Evolutionary conservation across 2,797 vertebrate species (phyloP), one percentile per base, ranked within the genome.

Genomic region (Anableps anableps): DNA sequence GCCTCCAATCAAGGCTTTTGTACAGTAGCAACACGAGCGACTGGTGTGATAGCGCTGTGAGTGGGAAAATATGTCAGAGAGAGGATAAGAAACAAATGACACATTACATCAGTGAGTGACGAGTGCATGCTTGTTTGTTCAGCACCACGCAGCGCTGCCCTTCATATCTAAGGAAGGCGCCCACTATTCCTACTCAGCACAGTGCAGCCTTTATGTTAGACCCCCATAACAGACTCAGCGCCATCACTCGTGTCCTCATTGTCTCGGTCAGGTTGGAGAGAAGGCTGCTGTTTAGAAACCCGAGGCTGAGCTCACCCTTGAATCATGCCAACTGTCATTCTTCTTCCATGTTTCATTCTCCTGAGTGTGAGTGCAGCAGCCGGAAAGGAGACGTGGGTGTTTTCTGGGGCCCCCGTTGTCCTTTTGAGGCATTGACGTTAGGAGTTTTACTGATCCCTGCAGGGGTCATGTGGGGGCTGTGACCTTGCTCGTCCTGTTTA

Each of bases 201-300:
- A 94, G 92, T 88, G 89, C 78, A 53, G 76, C 86, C 92, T 92
- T 92, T 93, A 93, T 91, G 41, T 82, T 82, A 84, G 77, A 58
- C n/a, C 79, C 26, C 81, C 80, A 86, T 92, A 89, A 90, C 89
- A 85, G 90, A 89, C 92, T 89, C 86, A 88, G 87, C 88, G 89
- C 90, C 89, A 93, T 91, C 89, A 81, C 91, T 91, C 93, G 87
- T 93, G 94, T 92, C 92, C 91, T 94, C 87, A 92, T 94, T 95
- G 93, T 95, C 90, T 92, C 84, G 89, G 90, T 85, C 88, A 78
- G 88, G 89, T 90, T 91, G 93, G 68, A 91, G 92, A 93, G 94
- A 93, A 92, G 85, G 85, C 92, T 91, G 91, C 92, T 93, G 92
- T 95, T 95, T 93, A 92, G 84, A 93, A 86, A 89, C 78, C 75